phyloP scores from a whole-genome alignment of 2,113 vertebrate genomes.

The Scolopax mira region DNA sequence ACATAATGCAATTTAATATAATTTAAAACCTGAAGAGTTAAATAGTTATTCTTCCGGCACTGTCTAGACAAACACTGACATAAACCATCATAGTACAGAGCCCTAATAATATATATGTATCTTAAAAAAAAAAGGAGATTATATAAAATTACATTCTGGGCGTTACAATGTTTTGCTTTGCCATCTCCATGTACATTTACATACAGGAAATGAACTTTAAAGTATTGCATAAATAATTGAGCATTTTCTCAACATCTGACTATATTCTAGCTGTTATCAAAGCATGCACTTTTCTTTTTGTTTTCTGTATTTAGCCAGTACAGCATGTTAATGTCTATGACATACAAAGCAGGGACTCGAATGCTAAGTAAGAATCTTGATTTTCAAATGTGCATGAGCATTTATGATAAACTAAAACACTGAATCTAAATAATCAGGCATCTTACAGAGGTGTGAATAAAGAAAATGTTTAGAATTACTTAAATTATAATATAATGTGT shows the following conservation, averaged over 20 bases:
- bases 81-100: not conserved
- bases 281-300: not conserved
- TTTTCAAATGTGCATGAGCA: not conserved
- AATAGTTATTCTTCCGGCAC: not conserved
- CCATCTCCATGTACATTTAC: not conserved
- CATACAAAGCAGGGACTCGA: not conserved
- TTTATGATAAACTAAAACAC: not conserved
- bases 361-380: not conserved
- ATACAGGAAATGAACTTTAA: not conserved
- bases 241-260: not conserved
- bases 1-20: not conserved
- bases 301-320: not conserved
- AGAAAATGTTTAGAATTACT: not conserved
- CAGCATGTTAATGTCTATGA: not conserved
- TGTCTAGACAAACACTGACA: conserved; percentile 51
- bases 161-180: not conserved
- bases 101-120: not conserved
- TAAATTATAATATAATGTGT: not conserved
- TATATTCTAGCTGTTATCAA: not conserved
- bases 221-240: not conserved
- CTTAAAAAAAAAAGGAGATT: not conserved
- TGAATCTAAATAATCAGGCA: not conserved
- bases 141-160: not conserved
- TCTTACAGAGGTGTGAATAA: not conserved
- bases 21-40: conserved; percentile 16